Evolutionary conservation across 2,113 vertebrate species (phyloP), one percentile per base, ranked within the genome.

Genomic region (Lepus americanus): DNA sequence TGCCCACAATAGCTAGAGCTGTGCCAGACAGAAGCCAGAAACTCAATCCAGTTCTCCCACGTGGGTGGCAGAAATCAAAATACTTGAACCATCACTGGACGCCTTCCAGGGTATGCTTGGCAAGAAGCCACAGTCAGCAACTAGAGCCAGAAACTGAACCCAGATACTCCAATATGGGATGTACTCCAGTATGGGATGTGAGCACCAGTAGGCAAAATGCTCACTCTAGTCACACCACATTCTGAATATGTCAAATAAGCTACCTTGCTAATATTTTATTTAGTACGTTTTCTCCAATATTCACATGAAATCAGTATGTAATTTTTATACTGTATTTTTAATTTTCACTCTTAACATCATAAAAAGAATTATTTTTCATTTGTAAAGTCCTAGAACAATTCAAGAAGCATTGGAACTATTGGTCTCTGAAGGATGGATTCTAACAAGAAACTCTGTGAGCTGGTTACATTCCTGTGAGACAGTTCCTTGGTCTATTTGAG

Each of bases 341-440:
- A 11, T 2, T 92, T 89, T 63, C 6, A 69, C 3, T 66, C 10
- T 80, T 79, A 66, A 17, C 14, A 55, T 44, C 27, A 22, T 73
- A 23, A 72, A 83, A 70, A 59, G n/a, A 23, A 53, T 36, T 51
- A 72, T 55, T 55, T 55, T 11, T 55, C 7, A 25, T 72, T 72
- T 70, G 33, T 94, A 67, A 87, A 33, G 16, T 12, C 66, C 20
- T 86, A 90, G 66, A 66, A 66, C 20, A 86, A 59, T 80, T 86
- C 44, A 64, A 55, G 20, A 66, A 86, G 27, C 9, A 39, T 36
- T 78, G 19, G 44, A 79, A 90, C 69, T 86, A 94, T 31, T 85
- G 16, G 31, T 79, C 9, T 64, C 70, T 85, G 72, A 78, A 83
- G 64, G 31, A 78, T 70, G 36, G 33, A 84, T 70, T 84, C 73